These are phyloP conservation scores for Homarus gammarus DNA, from an alignment of 2,888 invertebrate genomes.

Conservation along the genomic window DNA sequence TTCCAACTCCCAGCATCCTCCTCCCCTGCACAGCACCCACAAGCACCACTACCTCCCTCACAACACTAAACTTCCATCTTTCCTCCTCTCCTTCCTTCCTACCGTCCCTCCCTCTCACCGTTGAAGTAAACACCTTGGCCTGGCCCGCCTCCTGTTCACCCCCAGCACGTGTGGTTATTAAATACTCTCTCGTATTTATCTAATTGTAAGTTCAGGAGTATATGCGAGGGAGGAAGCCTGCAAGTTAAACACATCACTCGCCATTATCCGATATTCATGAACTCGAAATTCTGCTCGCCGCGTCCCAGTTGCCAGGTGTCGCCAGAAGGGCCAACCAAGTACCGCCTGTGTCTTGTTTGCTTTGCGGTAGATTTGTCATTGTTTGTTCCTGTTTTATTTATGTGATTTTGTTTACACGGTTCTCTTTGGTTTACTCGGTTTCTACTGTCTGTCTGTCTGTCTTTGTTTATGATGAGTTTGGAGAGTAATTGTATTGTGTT, in stretches of 20 bases:
- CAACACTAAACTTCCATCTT: neutral
- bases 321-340: too few relatives aligned
- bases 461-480: too few relatives aligned
- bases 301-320: conserved; percentile 25
- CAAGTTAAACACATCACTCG: conserved; percentile 47
- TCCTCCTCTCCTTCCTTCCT: neutral
- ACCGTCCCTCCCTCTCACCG: neutral
- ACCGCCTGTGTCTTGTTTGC: too few relatives aligned
- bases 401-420: too few relatives aligned
- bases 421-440: too few relatives aligned
- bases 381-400: too few relatives aligned
- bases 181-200: conserved; percentile 38
- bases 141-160: neutral
- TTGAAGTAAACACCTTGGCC: neutral
- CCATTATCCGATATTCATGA: conserved; percentile 38
- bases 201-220: conserved; percentile 39
- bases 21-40: too few relatives aligned
- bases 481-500: too few relatives aligned
- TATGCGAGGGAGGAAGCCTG: conserved; percentile 35
- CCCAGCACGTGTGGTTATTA: neutral
- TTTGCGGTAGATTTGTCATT: too few relatives aligned
- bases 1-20: too few relatives aligned
- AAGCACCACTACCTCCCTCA: too few relatives aligned
- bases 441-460: too few relatives aligned
- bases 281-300: conserved; percentile 25